These are phyloP conservation scores for Chaetorhynchus papuensis DNA, from an alignment of 2,113 vertebrate genomes.

Conservation along the genomic window DNA sequence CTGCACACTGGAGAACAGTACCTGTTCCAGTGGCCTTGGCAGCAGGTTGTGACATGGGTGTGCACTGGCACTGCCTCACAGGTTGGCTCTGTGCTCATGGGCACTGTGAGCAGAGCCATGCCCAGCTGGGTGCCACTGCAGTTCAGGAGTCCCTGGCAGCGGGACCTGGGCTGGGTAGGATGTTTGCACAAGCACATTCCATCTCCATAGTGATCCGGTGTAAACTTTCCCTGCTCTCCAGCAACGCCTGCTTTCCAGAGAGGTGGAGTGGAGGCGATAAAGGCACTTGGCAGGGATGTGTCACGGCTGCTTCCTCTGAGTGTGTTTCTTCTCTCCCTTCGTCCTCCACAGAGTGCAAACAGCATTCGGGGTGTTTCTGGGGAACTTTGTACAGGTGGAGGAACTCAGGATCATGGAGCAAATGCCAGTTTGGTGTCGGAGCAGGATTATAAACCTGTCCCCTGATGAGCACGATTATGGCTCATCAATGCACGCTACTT, in stretches of 20 bases:
- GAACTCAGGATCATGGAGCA: rapidly evolving
- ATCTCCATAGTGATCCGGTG: not conserved
- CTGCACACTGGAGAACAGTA: rapidly evolving
- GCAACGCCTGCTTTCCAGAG: not conserved
- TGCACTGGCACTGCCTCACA: rapidly evolving
- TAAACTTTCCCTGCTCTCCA: slow-evolving; percentile 21
- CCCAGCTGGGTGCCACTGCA: rapidly evolving
- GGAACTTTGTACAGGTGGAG: not conserved
- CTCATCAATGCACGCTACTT: rapidly evolving
- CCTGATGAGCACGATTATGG: not conserved
- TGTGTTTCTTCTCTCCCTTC: not conserved
- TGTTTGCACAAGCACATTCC: slow-evolving; percentile 34
- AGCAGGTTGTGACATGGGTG: rapidly evolving
- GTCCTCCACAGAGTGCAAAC: rapidly evolving
- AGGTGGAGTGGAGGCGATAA: not conserved
- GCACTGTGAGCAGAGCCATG: rapidly evolving
- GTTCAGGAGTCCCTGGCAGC: not conserved
- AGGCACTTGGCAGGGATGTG: not conserved
- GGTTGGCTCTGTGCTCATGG: rapidly evolving
- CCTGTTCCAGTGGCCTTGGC: rapidly evolving
- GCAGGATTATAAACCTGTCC: not conserved
- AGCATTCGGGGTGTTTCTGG: not conserved
- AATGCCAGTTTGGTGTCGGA: not conserved
- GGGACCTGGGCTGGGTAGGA: not conserved
- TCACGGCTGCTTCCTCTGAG: not conserved